These are phyloP conservation scores for Linepithema humile DNA, from an alignment of 1,140 invertebrate species.

Conservation along the genomic window DNA sequence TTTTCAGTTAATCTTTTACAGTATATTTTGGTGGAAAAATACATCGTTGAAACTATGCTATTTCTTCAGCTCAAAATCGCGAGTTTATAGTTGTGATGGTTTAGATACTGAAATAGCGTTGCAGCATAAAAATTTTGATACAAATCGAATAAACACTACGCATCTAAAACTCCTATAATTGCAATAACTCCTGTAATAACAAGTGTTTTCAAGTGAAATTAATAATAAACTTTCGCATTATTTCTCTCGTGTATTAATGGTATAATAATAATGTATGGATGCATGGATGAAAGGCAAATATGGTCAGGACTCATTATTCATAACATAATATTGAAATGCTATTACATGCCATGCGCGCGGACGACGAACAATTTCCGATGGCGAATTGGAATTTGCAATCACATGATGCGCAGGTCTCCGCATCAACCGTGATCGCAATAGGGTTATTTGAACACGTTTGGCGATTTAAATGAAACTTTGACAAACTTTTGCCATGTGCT, in stretches of 20 bases:
- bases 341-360: constrained; percentile 5
- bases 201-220: neutral
- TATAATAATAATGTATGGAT: neutral
- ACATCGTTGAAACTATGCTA: neutral
- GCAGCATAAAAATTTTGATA: neutral
- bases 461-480: constrained; percentile 61
- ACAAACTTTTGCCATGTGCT: constrained; percentile 13
- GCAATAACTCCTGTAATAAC: neutral
- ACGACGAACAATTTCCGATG: constrained; percentile 26
- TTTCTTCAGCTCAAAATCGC: neutral
- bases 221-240: neutral
- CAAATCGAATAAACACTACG: too few relatives aligned
- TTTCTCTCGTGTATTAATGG: neutral
- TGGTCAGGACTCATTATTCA: constrained; percentile 5
- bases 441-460: neutral
- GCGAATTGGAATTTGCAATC: constrained; percentile 14
- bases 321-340: constrained; percentile 37
- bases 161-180: neutral
- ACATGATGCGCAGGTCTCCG: neutral
- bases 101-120: neutral
- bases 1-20: neutral
- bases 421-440: neutral
- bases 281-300: neutral
- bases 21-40: neutral
- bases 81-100: neutral